These are phyloP conservation scores for Anhinga rufa DNA, from an alignment of 2,113 vertebrate species.

Conservation along the genomic window DNA sequence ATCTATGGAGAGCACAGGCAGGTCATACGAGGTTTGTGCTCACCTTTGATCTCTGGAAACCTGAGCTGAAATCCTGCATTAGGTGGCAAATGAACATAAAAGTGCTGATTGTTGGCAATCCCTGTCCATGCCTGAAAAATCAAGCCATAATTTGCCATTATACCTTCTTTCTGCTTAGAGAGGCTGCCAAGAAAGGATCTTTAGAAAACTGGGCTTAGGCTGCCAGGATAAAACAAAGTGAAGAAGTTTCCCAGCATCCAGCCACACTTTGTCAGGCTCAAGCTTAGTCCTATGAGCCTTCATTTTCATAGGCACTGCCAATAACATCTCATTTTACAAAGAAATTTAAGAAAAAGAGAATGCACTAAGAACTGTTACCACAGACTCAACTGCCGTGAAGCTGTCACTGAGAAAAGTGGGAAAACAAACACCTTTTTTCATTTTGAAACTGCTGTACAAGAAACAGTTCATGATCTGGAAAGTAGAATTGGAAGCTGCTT, in stretches of 20 bases:
- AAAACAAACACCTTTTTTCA: not conserved
- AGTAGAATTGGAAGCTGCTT: not conserved
- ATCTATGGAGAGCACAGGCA: not conserved
- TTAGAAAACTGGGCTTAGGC: not conserved
- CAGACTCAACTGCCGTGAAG: not conserved
- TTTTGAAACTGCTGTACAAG: not conserved
- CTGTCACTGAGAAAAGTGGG: not conserved
- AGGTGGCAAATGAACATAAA: not conserved
- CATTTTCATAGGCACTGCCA: not conserved
- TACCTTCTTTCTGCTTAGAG: not conserved
- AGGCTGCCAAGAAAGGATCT: not conserved
- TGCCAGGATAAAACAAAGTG: not conserved
- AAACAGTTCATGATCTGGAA: not conserved
- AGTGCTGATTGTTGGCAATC: not conserved
- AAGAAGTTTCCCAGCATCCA: not conserved
- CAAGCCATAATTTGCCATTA: not conserved
- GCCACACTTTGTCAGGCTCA: not conserved
- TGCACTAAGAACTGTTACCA: not conserved
- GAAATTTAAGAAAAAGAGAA: not conserved
- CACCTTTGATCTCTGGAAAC: not conserved
- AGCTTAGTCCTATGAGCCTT: not conserved
- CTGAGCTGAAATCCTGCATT: not conserved
- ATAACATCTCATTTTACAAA: not conserved
- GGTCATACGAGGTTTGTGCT: not conserved
- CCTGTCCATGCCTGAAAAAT: not conserved